Conservation (phyloP, 2,888 invertebrate species). For the Agrilus biguttatus region DNA sequence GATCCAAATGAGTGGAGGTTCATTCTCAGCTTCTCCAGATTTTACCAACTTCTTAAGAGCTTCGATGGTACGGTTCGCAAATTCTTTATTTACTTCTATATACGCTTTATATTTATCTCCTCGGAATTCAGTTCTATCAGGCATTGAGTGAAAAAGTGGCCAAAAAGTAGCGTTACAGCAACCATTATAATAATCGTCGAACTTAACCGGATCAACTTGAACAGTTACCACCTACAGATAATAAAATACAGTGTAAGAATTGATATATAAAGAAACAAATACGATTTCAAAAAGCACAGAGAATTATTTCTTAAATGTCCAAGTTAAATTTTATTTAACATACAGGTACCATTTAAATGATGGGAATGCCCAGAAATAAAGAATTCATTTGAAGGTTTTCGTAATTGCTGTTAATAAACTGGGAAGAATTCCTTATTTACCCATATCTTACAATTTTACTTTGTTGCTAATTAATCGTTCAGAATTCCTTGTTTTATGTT, state of each 20-base stretch:
- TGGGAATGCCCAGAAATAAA: no score
- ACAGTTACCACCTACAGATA: constrained; percentile 62
- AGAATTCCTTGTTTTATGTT: no score
- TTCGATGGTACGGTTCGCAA: constrained; percentile 64
- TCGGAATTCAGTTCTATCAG: constrained; percentile 70
- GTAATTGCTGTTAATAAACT: no score
- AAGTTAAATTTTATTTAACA: no score
- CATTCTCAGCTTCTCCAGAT: constrained; percentile 26
- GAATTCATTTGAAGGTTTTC: no score
- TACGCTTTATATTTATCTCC: constrained; percentile 75
- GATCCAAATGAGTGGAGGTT: constrained; percentile 74
- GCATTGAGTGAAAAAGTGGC: constrained; percentile 89
- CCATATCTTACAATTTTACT: no score
- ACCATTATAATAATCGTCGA: constrained; percentile 83
- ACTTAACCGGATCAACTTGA: constrained; percentile 56
- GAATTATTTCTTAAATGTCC: neutral
- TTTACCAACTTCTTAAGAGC: constrained; percentile 44
- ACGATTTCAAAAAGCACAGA: neutral
- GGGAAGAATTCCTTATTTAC: no score
- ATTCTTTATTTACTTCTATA: constrained; percentile 62
- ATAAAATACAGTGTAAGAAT: neutral
- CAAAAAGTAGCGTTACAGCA: constrained; percentile 86
- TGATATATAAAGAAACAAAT: neutral
- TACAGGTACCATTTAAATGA: no score
- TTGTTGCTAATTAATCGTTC: no score